These are phyloP conservation scores for Leguminivora glycinivorella DNA, from an alignment of 1,140 invertebrate genomes.

Conservation along the genomic window DNA sequence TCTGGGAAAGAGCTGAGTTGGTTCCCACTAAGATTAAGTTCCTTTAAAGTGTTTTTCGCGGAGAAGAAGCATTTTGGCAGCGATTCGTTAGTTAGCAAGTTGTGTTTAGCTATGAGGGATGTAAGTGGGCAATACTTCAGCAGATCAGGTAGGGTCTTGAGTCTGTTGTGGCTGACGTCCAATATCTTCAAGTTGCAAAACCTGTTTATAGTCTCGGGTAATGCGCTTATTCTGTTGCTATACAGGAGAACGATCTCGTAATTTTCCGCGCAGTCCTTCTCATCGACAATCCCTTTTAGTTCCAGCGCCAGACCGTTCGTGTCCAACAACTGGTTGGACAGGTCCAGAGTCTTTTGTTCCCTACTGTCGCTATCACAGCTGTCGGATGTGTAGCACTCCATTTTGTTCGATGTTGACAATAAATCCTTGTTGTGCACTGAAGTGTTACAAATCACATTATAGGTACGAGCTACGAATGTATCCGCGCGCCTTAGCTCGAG, in stretches of 20 bases:
- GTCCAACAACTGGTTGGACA: slow-evolving; percentile 84
- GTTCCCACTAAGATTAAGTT: slow-evolving; percentile 96
- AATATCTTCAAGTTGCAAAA: slow-evolving; percentile 86
- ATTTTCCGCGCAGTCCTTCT: slow-evolving; percentile 79
- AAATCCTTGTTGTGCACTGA: slow-evolving; percentile 32
- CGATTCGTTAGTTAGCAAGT: slow-evolving; percentile 88
- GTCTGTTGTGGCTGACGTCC: slow-evolving; percentile 93
- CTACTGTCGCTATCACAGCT: slow-evolving; percentile 87
- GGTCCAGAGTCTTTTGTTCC: slow-evolving; percentile 84
- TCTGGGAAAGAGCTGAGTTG: slow-evolving; percentile 89
- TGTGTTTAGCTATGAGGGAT: slow-evolving; percentile 92
- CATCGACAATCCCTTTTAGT: slow-evolving; percentile 78
- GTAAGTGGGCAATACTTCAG: slow-evolving; percentile 85
- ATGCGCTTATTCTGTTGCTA: slow-evolving; percentile 82
- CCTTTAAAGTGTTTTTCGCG: slow-evolving; percentile 81
- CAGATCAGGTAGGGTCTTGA: slow-evolving; percentile 87
- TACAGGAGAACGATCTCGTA: slow-evolving; percentile 86
- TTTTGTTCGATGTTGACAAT: slow-evolving; percentile 49
- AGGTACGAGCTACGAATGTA: slow-evolving; percentile 24
- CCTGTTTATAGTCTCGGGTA: slow-evolving; percentile 79
- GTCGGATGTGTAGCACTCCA: slow-evolving; percentile 89
- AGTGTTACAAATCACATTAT: slow-evolving; percentile 42
- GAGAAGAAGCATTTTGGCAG: slow-evolving; percentile 90
- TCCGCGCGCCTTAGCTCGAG: slow-evolving; percentile 40
- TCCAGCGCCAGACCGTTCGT: slow-evolving; percentile 80